Base-by-base conservation (phyloP, 2,888 invertebrate species). In the Subacronicta megacephala region DNA sequence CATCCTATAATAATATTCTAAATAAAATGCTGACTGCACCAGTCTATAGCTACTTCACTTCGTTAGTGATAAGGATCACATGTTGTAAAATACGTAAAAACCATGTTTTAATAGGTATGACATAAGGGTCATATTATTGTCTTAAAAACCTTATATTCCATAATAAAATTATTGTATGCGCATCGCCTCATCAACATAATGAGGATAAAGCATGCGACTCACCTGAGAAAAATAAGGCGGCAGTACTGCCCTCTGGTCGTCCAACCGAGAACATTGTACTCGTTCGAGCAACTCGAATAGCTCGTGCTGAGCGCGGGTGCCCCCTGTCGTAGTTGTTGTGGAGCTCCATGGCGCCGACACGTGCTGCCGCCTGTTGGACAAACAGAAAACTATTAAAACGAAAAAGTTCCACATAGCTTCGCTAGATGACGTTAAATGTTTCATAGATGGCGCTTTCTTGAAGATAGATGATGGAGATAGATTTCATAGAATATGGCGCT, bases 191-290 rank as follows among this genome's bases (percentile, higher is more conserved):
- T 44, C 13, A 37, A 33, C 12, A 20, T 4, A 7, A 59, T 35
- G 61, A 41, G 44, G 18, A 23, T 29, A 65, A 33, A 46, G 29
- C 15, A 42, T 60, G 18, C 16, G 26, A 43, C 95, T 91, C 90
- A 98, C 98, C 97, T 98, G 98, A 89, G 97, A 96, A 93, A 98
- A 98, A 94, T 97, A 98, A 47, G 98, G 96, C 72, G 99, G 99
- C 85, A 99, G 95, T 80, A 98, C 98, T 91, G 99, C 99, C 94
- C 99, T 96, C 95, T 99, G 99, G 95, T 99, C 99, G 89, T 99
- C 99, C 85, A 99, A 95, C 65, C 99, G 96, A 78, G 98, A 98
- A 95, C 98, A 97, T 93, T 99, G 99, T 76, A 98, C 97, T 85
- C 98, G 96, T 92, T 99, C 99, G 85, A 99, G 95, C 81, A 99